Percentiles rank a stretch among this genome's conserved stretches.
These are phyloP conservation scores for Unio pictorum DNA, from an alignment of 2,888 invertebrate species.

Conservation along the genomic window DNA sequence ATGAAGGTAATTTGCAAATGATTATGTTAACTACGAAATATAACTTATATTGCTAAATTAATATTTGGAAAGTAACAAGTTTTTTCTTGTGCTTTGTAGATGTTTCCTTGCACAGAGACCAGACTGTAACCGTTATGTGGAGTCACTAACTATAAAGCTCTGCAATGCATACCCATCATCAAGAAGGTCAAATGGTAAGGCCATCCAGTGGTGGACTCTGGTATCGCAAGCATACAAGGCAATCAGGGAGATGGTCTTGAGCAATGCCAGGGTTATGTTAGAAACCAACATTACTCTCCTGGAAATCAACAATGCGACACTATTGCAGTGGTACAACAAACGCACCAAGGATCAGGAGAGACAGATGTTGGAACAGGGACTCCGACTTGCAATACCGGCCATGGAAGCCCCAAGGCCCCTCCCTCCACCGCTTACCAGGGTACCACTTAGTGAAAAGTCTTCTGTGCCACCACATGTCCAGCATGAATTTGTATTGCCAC, in stretches of 20 bases:
- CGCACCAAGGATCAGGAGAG: conserved; percentile 11
- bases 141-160: conserved; percentile 10
- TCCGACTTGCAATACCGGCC: conserved; percentile 10
- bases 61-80: background rate
- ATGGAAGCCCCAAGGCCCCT: conserved; percentile 5
- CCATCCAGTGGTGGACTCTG: conserved; percentile 8
- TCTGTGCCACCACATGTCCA: conserved; percentile 7
- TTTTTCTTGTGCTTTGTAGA: conserved; percentile 6
- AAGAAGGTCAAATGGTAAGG: conserved; percentile 3
- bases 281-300: conserved; percentile 6
- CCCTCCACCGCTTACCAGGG: conserved; percentile 1
- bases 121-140: conserved; percentile 17
- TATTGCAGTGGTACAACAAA: conserved; percentile 10
- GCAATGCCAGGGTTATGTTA: conserved; percentile 8
- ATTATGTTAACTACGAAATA: background rate
- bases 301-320: conserved; percentile 16
- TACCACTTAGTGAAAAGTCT: background rate
- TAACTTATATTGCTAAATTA: background rate
- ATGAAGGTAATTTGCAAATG: conserved; percentile 9
- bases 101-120: conserved; percentile 17
- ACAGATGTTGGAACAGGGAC: conserved; percentile 18
- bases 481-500: conserved; percentile 9
- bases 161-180: conserved; percentile 12
- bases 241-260: conserved; percentile 7
- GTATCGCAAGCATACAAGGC: conserved; percentile 8